A percentile compares a stretch with the other conserved stretches of the same genome.
These are phyloP conservation scores for Lethenteron camtschaticum DNA, from an alignment of 2,113 vertebrate genomes.

Conservation along the genomic window DNA sequence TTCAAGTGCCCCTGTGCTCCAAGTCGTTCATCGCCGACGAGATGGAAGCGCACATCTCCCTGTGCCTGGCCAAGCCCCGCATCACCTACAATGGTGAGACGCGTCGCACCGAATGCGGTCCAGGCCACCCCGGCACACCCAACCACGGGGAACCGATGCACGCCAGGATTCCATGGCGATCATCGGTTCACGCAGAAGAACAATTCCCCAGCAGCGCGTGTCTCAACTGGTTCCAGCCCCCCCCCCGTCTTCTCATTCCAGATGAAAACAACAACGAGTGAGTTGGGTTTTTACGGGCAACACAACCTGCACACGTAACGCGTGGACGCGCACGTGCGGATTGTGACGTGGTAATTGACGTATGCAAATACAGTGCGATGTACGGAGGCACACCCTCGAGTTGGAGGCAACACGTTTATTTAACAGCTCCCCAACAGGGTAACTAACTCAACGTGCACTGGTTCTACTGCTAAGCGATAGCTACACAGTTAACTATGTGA, in stretches of 20 bases:
- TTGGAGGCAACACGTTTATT: too few relatives aligned
- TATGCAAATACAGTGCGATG: too few relatives aligned
- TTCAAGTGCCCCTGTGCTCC: slow-evolving; percentile 5
- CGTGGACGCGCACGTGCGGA: too few relatives aligned
- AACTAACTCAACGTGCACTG: too few relatives aligned
- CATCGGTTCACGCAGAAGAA: not conserved
- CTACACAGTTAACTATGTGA: too few relatives aligned
- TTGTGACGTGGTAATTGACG: too few relatives aligned
- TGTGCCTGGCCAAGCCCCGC: slow-evolving; percentile 1
- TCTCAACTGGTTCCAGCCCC: not conserved
- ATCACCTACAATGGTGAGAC: slow-evolving; percentile 2
- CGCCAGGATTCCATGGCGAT: too few relatives aligned
- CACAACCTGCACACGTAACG: not conserved
- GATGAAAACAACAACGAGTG: not conserved
- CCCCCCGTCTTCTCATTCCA: not conserved
- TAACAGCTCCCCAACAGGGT: too few relatives aligned
- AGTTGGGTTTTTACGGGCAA: not conserved
- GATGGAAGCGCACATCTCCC: slow-evolving; percentile 1
- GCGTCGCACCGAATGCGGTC: not conserved
- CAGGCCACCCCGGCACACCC: not conserved
- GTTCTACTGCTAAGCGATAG: too few relatives aligned
- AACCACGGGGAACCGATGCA: not conserved
- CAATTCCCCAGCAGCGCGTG: not conserved
- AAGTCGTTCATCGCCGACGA: not conserved
- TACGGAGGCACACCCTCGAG: too few relatives aligned